These are phyloP conservation scores for Drosophila rhopaloa DNA, from an alignment of 1,140 invertebrate genomes.

Conservation along the genomic window DNA sequence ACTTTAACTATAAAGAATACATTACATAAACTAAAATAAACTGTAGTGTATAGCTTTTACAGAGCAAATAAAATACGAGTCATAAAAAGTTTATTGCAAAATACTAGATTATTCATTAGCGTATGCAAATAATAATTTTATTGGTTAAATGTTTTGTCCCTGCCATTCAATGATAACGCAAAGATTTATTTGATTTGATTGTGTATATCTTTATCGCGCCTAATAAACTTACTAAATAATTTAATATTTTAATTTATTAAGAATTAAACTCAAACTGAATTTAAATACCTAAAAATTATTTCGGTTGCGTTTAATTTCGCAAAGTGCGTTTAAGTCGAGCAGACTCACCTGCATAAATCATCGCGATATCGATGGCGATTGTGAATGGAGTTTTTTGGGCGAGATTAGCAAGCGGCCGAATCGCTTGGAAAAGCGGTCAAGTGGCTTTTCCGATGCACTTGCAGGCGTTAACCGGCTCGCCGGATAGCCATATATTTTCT, in stretches of 20 bases:
- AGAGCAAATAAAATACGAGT: background rate
- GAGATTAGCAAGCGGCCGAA: constrained; percentile 62
- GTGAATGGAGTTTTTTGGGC: constrained; percentile 56
- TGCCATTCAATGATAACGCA: background rate
- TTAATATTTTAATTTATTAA: background rate
- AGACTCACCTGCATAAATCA: constrained; percentile 77
- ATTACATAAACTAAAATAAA: background rate
- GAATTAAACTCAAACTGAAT: no score
- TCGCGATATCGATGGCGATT: constrained; percentile 57
- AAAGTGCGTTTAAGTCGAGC: constrained; percentile 45
- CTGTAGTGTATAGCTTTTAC: background rate
- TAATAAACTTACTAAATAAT: no score
- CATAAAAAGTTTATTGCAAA: background rate
- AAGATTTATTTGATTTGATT: background rate
- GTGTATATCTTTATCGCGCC: no score
- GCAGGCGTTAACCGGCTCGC: constrained; percentile 64
- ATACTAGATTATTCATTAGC: background rate
- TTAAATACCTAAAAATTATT: background rate
- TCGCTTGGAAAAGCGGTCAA: constrained; percentile 72
- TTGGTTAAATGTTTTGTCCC: background rate
- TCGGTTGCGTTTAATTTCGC: background rate
- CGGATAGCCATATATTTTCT: constrained; percentile 41
- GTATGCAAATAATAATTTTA: background rate
- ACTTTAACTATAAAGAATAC: no score
- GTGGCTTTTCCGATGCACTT: constrained; percentile 61